A percentile compares a stretch with the other conserved stretches of the same genome.
Evolutionary conservation across 2,113 vertebrate species (phyloP).

Genomic region (Petaurus breviceps): DNA sequence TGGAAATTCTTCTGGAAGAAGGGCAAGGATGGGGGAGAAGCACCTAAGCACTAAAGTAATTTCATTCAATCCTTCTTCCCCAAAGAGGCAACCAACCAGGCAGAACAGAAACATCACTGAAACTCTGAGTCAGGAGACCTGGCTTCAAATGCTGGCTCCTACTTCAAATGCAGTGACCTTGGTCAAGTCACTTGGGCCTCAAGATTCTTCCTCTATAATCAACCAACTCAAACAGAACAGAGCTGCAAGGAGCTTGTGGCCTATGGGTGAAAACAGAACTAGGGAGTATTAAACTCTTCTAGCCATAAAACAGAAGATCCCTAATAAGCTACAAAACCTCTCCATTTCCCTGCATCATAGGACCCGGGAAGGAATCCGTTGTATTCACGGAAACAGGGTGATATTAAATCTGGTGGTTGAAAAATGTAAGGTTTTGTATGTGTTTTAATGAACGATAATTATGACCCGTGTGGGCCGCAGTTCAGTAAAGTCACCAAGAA

Average conservation of each 20-base stretch:
- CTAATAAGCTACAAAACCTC: neutral
- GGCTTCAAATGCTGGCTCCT: neutral
- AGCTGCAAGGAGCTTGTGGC: neutral
- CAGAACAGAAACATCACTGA: neutral
- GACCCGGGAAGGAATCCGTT: neutral
- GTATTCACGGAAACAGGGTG: neutral
- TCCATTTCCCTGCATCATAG: neutral
- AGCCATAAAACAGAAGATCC: neutral
- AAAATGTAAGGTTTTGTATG: neutral
- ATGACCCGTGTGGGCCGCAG: neutral
- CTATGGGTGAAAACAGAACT: neutral
- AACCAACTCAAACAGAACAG: neutral
- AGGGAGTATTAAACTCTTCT: neutral
- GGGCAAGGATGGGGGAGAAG: neutral
- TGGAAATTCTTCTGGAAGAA: rapidly evolving
- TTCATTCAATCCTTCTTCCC: neutral
- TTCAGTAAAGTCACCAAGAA: neutral
- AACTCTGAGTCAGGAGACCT: neutral
- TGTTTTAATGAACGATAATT: neutral
- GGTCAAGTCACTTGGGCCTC: neutral
- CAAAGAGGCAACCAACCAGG: neutral
- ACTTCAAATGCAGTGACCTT: neutral
- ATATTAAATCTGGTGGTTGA: neutral
- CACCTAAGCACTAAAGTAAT: rapidly evolving
- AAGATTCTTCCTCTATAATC: neutral